Evolutionary conservation across 1,140 invertebrate species (phyloP), one percentile per base, ranked within the genome.

Genomic region (Drosophila pseudoananassae): DNA sequence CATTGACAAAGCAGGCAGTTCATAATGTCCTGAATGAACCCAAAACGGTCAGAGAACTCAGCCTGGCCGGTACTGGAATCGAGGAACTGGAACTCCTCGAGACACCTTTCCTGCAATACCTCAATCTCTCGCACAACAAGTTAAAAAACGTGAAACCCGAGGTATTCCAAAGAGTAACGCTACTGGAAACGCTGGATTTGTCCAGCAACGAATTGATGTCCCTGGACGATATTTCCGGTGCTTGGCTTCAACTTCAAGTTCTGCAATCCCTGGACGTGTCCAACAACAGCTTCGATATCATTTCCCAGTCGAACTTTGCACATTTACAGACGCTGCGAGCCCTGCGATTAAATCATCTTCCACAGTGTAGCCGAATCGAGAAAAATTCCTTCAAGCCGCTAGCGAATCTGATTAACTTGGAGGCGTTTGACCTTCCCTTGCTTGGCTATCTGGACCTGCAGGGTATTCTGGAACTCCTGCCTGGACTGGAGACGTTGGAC

Each of bases 81-180:
- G 94, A 92, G 46, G 84, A 92, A 4, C 91, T 97, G 3, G 93
- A 93, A 0, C 94, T 95, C 38, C 88, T 98, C 15, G 97, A 98
- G 92, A 98, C 96, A 25, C 97, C 97, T 5, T 98, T 98, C 83
- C 92, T 98, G 36, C 94, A 95, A 65, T 92, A 92, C 57, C 92
- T 98, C n/a, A 97, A 98, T 92, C 83, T 98, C 6, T 97, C 96
- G 0, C 92, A 93, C 27, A 98, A 98, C 87, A 93, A 94, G 46
- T 95, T 98, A 25, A 92, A 92, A 0, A 92, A 93, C 33, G 92
- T 98, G 6, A 92, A 94, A 14, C 92, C 94, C 5, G 93, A 93
- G 57, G 93, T 94, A 1, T 96, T 98, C 79, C 94, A 96, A 68
- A 92, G 96, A 10, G 95, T 96, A 0, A 97, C 96, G 3, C 92